Evolutionary conservation across 2,888 invertebrate genomes (phyloP), one percentile per base, ranked within the genome.

Genomic region (Copidosoma aretas): DNA sequence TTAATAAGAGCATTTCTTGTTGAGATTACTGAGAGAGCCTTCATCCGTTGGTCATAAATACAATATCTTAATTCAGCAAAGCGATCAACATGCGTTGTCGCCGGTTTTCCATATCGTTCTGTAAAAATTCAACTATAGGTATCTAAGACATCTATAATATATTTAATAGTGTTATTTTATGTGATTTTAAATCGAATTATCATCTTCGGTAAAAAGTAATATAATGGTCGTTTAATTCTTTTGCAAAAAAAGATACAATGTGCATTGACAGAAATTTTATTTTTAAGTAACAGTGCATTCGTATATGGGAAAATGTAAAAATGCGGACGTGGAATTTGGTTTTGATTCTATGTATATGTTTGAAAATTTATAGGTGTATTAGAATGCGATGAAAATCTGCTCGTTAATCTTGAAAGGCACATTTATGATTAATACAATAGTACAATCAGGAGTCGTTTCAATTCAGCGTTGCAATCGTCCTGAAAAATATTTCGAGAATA

Each of bases 381-480:
- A 71, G 54, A 61, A 60, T 63, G 60, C 32, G 57, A 63, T 71
- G 65, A 62, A 56, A 58, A 51, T 59, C 14, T 72, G 71, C 58
- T 67, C 59, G 71, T 77, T 75, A 76, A 60, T 73, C 65, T 73
- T 65, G 68, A 68, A 72, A 70, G 59, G 67, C 61, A 67, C 39
- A 71, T 65, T 74, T 71, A 64, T 73, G 71, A 77, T 80, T 81
- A 83, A 79, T 80, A 77, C 78, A 82, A 76, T 73, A 84, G 75
- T 70, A 80, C 75, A 74, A 82, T 80, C 77, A 83, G 79, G 77
- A 83, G 82, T 73, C 77, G 76, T 79, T 84, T 83, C 76, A 80
- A 79, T 69, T 83, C 82, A 64, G 77, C 79, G 76, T 81, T 72
- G 83, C 83, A 83, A 81, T 83, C 82, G 74, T 78, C 81, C 83